Percentiles rank a stretch among this genome's conserved stretches.
Conservation (phyloP, 2,888 invertebrate genomes). For the Strigamia crassipes region DNA sequence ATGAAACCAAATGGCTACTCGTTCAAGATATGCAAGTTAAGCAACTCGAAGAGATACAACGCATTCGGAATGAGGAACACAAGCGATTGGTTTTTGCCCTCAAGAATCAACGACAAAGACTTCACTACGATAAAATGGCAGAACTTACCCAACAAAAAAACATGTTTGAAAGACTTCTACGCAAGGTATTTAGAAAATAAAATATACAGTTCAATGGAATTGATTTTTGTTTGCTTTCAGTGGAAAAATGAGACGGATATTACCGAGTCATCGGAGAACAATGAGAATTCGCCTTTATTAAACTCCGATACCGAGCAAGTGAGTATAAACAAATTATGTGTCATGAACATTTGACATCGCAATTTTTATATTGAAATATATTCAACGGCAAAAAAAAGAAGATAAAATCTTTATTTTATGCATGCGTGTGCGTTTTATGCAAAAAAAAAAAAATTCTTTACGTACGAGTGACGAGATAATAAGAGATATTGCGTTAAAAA, state of each 20-base stretch:
- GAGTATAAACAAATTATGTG: constrained; percentile 6
- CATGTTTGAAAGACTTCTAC: constrained; percentile 18
- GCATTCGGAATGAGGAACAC: constrained; percentile 25
- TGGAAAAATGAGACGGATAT: not conserved
- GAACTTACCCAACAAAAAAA: constrained; percentile 32
- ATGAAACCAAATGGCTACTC: constrained; percentile 42
- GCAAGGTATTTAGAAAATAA: not conserved
- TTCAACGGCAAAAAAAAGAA: not conserved
- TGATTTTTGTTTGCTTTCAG: not conserved
- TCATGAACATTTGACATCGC: not conserved
- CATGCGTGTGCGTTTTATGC: not conserved
- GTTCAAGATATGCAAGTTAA: constrained; percentile 8
- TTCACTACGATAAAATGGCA: constrained; percentile 31
- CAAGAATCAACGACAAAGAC: constrained; percentile 34
- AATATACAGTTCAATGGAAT: not conserved
- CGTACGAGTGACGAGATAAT: constrained; percentile 8
- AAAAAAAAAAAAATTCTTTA: not conserved
- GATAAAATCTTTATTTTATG: not conserved
- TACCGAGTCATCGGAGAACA: not conserved
- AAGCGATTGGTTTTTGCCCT: constrained; percentile 39
- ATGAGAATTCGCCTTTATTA: not conserved
- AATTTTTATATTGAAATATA: not conserved
- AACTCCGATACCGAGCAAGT: not conserved
- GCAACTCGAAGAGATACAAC: constrained; percentile 8
- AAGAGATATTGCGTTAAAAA: not conserved